Percentiles rank a stretch among this genome's conserved stretches.
phyloP scores from a whole-genome alignment of 1,140 invertebrate species.

The Listronotus bonariensis region DNA sequence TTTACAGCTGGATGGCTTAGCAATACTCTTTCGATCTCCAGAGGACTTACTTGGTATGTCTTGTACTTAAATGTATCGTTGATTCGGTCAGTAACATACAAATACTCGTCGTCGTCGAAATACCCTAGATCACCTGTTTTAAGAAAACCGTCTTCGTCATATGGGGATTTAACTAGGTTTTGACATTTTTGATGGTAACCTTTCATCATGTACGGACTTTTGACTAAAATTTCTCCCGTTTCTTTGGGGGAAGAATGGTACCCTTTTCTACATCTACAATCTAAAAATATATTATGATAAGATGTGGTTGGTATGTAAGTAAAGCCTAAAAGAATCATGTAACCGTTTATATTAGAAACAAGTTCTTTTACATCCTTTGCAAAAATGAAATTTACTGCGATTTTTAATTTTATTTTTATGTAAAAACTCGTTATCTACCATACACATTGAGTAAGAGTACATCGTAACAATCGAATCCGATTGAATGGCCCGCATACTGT shows the following conservation, averaged over 20 bases:
- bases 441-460: too few species aligned
- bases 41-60: slow-evolving; percentile 52
- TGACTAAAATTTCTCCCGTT: slow-evolving; percentile 71
- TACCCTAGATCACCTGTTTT: slow-evolving; percentile 74
- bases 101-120: slow-evolving; percentile 66
- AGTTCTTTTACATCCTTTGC: too few species aligned
- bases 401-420: too few species aligned
- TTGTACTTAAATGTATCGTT: slow-evolving; percentile 78
- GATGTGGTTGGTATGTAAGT: too few species aligned
- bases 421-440: too few species aligned
- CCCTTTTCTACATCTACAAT: slow-evolving; percentile 67
- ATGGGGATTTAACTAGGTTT: slow-evolving; percentile 40
- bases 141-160: slow-evolving; percentile 69
- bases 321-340: too few species aligned
- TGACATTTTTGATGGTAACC: slow-evolving; percentile 40
- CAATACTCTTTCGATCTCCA: slow-evolving; percentile 68
- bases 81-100: slow-evolving; percentile 73
- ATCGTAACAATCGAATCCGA: too few species aligned
- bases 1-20: slow-evolving; percentile 64
- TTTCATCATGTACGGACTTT: slow-evolving; percentile 60
- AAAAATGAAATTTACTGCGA: too few species aligned
- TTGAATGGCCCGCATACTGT: too few species aligned
- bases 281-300: slow-evolving; percentile 41
- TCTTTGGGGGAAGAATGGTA: slow-evolving; percentile 62
- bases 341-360: too few species aligned